phyloP scores from a whole-genome alignment of 2,797 vertebrate genomes.

The Myotis myotis region DNA sequence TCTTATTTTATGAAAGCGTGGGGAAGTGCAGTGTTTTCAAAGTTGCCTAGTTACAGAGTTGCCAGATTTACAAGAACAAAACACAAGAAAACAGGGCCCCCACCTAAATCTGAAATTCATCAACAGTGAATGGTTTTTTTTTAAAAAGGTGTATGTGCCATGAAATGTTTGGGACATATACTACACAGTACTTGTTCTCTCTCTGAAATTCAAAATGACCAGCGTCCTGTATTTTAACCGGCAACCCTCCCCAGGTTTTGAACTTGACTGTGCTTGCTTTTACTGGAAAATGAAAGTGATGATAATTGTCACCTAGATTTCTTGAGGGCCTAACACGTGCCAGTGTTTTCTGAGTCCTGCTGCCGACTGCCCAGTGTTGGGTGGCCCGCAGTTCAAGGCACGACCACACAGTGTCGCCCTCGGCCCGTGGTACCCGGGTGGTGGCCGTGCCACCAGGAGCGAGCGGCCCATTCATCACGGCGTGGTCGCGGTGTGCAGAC shows the following conservation, averaged over 20 bases:
- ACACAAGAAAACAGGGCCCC: no score
- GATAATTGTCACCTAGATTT: neutral
- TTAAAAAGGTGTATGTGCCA: neutral
- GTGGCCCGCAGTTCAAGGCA: neutral
- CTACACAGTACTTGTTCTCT: neutral
- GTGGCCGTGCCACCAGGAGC: constrained; percentile 70
- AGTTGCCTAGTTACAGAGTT: neutral
- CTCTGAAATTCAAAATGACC: neutral
- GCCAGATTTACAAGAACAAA: neutral
- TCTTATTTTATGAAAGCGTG: neutral
- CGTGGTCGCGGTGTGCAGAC: constrained; percentile 84
- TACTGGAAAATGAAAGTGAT: neutral
- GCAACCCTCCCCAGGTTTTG: neutral
- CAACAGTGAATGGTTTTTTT: neutral
- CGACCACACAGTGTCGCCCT: constrained; percentile 85
- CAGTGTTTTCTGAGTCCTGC: neutral
- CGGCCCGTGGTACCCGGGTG: constrained; percentile 69
- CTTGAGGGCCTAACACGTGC: neutral
- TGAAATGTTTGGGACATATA: neutral
- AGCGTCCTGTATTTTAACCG: neutral
- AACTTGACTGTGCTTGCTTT: neutral
- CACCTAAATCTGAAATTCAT: neutral
- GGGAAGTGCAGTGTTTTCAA: neutral
- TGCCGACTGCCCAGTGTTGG: accelerated
- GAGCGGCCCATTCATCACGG: constrained; percentile 87